Base-by-base conservation (phyloP, 2,797 vertebrate species). In the Pangasius djambal region DNA sequence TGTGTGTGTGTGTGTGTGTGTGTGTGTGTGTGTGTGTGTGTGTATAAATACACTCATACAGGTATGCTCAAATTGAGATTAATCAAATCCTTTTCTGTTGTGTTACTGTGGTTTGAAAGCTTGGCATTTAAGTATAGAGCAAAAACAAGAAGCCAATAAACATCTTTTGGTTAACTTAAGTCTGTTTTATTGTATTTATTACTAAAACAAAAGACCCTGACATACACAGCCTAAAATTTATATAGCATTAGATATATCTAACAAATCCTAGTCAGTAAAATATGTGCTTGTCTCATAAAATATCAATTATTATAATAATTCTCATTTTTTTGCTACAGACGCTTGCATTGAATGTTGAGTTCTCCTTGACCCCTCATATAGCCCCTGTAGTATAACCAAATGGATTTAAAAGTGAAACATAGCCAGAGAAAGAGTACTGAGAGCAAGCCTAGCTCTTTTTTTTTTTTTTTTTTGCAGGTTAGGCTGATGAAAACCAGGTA, bases 211-310 rank as follows among this genome's bases (percentile, higher is more conserved):
- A 90, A 94, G 90, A 93, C 89, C 90, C 92, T 89, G 90, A 94
- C 88, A 92, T 90, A 93, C 90, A 94, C 90, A 93, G 90, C 90
- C 92, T 94, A 95, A 92, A 92, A 84, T 81, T 91, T 88, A 91
- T 92, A 95, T 91, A 95, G 82, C 93, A 94, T 92, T 92, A 93
- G 90, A 92, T 88, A 93, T 93, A 94, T 91, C 88, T 90, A 94
- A 95, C 90, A 95, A 91, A 93, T 92, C 90, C 86, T 95, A 95
- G 75, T 92, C 91, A 93, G 94, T 94, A 94, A 95, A 96, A 95
- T 95, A 95, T 95, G 95, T 96, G 95, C 95, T 96, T 95, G 92
- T 90, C 90, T 96, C 90, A 93, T 93, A 95, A 95, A 96, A 95
- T 95, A 95, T 92, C 92, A 87, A 92, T 90, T 91, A 91, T 92